Evolutionary conservation across 2,113 vertebrate genomes (phyloP).

Genomic region (Procavia capensis): DNA sequence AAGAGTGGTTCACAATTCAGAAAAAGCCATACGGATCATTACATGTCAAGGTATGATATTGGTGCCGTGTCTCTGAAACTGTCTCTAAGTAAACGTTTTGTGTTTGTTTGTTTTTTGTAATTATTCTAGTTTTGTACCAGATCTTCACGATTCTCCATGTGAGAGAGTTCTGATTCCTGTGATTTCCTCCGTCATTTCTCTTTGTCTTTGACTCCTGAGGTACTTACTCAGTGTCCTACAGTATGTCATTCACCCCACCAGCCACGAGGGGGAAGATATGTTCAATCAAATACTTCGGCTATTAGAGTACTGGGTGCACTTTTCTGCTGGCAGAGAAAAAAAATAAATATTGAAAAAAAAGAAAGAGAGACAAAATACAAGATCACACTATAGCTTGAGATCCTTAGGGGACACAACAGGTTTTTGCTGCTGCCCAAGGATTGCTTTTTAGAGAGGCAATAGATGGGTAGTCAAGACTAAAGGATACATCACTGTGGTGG

Average conservation of each 20-base stretch:
- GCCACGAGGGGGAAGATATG: slow-evolving; percentile 73
- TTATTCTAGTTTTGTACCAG: neutral
- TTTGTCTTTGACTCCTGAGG: neutral
- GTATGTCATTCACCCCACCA: neutral
- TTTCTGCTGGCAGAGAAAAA: neutral
- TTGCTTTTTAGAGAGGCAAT: neutral
- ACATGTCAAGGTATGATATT: neutral
- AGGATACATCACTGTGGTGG: neutral
- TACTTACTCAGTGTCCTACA: neutral
- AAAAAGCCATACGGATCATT: neutral
- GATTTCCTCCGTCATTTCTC: neutral
- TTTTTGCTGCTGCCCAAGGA: neutral
- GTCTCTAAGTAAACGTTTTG: neutral
- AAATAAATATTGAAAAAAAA: neutral
- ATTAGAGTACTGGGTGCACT: neutral
- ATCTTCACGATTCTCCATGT: neutral
- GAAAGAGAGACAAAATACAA: neutral
- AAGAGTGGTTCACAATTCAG: neutral
- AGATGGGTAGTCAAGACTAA: neutral
- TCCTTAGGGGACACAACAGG: neutral
- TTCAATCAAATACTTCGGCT: neutral
- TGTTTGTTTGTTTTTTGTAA: neutral
- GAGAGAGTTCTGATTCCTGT: neutral
- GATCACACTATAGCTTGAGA: neutral
- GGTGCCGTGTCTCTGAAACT: neutral